phyloP scores from a whole-genome alignment of 2,888 invertebrate genomes.

The Cheilosia scutellata region DNA sequence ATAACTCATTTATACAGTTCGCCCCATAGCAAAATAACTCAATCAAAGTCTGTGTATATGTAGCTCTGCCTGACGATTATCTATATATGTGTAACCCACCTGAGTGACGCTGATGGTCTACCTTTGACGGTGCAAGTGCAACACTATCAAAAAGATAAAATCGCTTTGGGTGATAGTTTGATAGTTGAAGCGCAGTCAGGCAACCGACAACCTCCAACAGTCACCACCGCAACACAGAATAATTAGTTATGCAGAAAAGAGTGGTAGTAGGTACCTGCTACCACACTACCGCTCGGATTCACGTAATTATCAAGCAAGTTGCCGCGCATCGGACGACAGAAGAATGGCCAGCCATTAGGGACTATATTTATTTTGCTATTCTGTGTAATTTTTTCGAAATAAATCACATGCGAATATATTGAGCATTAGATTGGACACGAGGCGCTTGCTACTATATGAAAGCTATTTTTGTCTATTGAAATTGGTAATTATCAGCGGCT shows the following conservation, averaged over 20 bases:
- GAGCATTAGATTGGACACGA: background rate
- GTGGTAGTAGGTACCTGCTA: conserved; percentile 18
- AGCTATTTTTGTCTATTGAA: conserved; percentile 16
- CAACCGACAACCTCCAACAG: conserved; percentile 46
- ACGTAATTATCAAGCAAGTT: conserved; percentile 39
- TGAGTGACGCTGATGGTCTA: conserved; percentile 5
- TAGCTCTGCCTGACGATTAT: conserved; percentile 60
- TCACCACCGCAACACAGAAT: conserved; percentile 46
- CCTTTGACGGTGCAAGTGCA: conserved; percentile 44
- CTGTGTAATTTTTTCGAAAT: conserved; percentile 26
- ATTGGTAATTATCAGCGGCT: conserved; percentile 14
- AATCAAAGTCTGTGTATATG: conserved; percentile 54
- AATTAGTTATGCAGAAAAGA: conserved; percentile 70
- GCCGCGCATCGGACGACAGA: background rate
- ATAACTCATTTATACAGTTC: conserved; percentile 71
- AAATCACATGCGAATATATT: conserved; percentile 36
- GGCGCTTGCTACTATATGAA: background rate
- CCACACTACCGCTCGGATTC: conserved; percentile 30
- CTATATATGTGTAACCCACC: conserved; percentile 2
- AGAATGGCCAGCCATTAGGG: conserved; percentile 30
- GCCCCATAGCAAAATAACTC: conserved; percentile 73
- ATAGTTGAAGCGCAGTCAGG: conserved; percentile 72
- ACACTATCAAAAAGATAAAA: conserved; percentile 67
- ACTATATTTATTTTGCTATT: conserved; percentile 35
- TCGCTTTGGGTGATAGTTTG: conserved; percentile 75